Base-by-base conservation (phyloP, 2,888 invertebrate genomes). In the Apamea sordens region DNA sequence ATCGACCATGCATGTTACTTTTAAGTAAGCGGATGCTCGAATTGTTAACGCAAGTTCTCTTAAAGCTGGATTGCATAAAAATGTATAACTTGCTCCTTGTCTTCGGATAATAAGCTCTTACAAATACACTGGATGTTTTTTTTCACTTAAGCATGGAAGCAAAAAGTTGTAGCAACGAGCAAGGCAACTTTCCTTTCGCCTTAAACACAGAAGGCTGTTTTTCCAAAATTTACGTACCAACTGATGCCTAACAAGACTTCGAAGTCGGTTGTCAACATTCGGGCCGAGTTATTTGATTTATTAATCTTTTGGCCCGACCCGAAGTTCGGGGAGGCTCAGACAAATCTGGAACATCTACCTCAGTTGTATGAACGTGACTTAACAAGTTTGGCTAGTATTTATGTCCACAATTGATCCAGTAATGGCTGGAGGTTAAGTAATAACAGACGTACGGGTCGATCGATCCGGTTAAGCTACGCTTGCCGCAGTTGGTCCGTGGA, bases 231-330 rank as follows among this genome's bases (percentile, higher is more conserved):
- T 77, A 74, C 84, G 76, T 84, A 44, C 67, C 76, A 69, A 80
- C 86, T 21, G 76, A 67, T 70, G 44, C 47, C 50, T 86, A 76
- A 70, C 73, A 80, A 85, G 71, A 28, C 41, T 24, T 18, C 24
- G 32, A 79, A 77, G 70, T 64, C n/a, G 41, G 56, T 59, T 73
- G 73, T 71, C 59, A 80, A 83, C 59, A 73, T 86, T 79, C 32
- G 8, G 64, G 50, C 65, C 10, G 64, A 68, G 70, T 83, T 86
- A 76, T 86, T 85, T 80, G 84, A 85, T 88, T 82, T 89, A 84
- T 76, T 85, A 85, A 87, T 86, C 79, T 79, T 71, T 70, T 32
- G 72, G 59, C 18, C 24, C 67, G 59, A 61, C 32, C 59, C 69
- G 13, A 82, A 76, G 69, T 79, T 77, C 56, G 18, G n/a, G 6